phyloP scores from a whole-genome alignment of 1,140 invertebrate species.

The Leptinotarsa lineolata region DNA sequence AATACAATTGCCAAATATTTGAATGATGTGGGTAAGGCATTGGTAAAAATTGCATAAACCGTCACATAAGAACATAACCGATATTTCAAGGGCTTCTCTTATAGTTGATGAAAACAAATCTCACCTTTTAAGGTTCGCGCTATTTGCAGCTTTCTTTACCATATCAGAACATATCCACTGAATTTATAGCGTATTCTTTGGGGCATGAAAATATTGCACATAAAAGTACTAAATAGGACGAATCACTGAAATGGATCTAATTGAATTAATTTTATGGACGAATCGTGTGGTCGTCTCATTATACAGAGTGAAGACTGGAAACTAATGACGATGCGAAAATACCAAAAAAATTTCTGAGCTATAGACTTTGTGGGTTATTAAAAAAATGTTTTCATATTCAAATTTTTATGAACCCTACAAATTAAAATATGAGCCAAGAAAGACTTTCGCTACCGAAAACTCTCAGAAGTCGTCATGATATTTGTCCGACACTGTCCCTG shows the following conservation, averaged over 20 bases:
- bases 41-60: conserved; percentile 12
- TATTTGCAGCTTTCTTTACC: background rate
- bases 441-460: too few relatives aligned
- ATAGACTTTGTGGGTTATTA: too few relatives aligned
- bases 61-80: conserved; percentile 2
- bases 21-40: background rate
- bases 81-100: background rate
- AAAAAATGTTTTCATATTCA: too few relatives aligned
- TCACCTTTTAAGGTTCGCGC: background rate
- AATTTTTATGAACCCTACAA: too few relatives aligned
- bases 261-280: background rate
- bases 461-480: too few relatives aligned
- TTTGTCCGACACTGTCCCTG: too few relatives aligned
- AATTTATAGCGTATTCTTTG: conserved; percentile 1
- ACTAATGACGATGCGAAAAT: too few relatives aligned
- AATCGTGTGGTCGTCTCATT: background rate
- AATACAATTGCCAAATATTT: conserved; percentile 19
- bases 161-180: background rate
- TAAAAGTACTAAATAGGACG: background rate
- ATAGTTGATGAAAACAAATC: background rate
- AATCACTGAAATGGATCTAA: background rate
- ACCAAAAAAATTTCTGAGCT: too few relatives aligned
- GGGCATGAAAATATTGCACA: background rate
- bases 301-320: too few relatives aligned
- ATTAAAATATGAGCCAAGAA: too few relatives aligned